Base-by-base conservation (phyloP, 2,888 invertebrate genomes). In the Mycogona germanica region DNA sequence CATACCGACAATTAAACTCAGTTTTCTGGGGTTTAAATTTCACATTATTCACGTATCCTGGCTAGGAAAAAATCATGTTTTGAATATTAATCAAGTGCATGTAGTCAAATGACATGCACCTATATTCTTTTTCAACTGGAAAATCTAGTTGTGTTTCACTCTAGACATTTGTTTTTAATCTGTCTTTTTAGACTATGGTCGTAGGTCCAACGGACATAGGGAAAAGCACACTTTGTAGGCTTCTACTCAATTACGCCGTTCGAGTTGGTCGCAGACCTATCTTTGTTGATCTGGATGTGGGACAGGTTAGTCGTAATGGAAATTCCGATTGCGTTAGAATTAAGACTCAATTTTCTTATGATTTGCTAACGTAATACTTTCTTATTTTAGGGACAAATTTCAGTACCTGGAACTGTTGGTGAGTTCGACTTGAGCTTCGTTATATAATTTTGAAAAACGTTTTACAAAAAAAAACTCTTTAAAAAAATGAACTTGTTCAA, bases 171-270 rank as follows among this genome's bases (percentile, higher is more conserved):
- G 17, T 35, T 38, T 25, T 45, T 12, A 25, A 52, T 32, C 23
- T 23, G 14, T 38, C 29, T 53, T 54, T 57, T 4, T 59, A 69
- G 68, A 63, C 84, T 0, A 84, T 96, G 84, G 72, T 96, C 1
- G 92, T 89, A 0, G 96, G 98, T 0, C 97, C 97, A 0, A 80
- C 80, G 37, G 97, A 97, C 69, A 97, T 97, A 1, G 98, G 98
- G 19, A 98, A 98, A 71, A 88, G 88, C 0, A 96, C 97, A 0
- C 70, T 98, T 2, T 83, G 85, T 53, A 76, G 84, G 58, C 78
- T 98, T 59, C 73, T 98, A 5, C 73, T 96, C 0, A 98, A 98
- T 72, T 98, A 97, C 69, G 95, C 91, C 0, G 95, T 95, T 0
- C 75, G 97, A 58, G 80, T 89, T 75, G 87, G 84, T 0, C 61